Base-by-base conservation (phyloP, 2,888 invertebrate genomes). In the Pollenia labialis region DNA sequence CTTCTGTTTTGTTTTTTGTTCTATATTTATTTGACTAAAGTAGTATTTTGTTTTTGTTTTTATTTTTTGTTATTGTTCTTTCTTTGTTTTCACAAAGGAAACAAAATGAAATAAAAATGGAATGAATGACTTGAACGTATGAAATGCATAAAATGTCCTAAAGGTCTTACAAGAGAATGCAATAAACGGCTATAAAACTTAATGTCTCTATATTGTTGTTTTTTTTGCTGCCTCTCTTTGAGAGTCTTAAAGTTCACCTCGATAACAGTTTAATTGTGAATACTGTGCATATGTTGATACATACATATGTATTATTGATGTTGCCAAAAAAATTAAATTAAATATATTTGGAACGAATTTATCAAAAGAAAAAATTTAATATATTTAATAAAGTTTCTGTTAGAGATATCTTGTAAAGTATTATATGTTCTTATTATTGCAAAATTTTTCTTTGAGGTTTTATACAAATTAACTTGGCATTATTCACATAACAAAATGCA, bases 101-200 rank as follows among this genome's bases (percentile, higher is more conserved):
- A 42, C 18, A n/a, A 79, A 84, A 72, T 69, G 46, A 84, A 77
- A 82, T 58, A 62, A 76, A 69, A 52, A 60, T 46, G 44, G 9
- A 66, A 71, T 77, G 50, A 68, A 23, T 69, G 58, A 56, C 56
- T 32, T 42, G 58, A 50, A 60, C 32, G 60, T 74, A 69, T 40
- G 50, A 71, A 64, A 54, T 81, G 44, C 60, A 75, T 44, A 60
- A 83, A 79, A 87, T 83, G 77, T 81, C 87, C 87, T 87, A 74
- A 84, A 81, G 87, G 81, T 76, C 72, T 76, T 77, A 75, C 58
- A 58, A 81, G 84, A 81, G 84, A 84, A 76, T 84, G 77, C 81
- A 81, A 81, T 87, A 84, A 87, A 84, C 81, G 83, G 54, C 50
- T 81, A 58, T 81, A 81, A 76, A 76, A 76, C 71, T 66, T 54